Conservation (phyloP, 2,113 vertebrate species). For the Mobula birostris region DNA sequence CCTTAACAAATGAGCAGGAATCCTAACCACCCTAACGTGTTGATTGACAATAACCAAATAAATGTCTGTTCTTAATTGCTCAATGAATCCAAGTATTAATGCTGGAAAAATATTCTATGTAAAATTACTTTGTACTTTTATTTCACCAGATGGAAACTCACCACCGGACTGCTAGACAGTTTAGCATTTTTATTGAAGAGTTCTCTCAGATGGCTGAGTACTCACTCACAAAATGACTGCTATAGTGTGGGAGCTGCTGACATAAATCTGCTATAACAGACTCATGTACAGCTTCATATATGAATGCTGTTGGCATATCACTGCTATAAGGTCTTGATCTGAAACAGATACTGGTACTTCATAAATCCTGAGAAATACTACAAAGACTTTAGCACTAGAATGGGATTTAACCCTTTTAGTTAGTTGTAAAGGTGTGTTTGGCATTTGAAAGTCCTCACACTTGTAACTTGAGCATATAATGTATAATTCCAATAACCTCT, state of each 20-base stretch:
- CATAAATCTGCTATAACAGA: slow-evolving; percentile 59
- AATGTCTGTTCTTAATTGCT: neutral
- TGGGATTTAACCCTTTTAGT: slow-evolving; percentile 1
- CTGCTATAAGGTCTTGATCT: slow-evolving; percentile 52
- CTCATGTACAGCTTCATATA: slow-evolving; percentile 50
- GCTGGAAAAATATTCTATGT: slow-evolving; percentile 48
- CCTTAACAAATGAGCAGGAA: slow-evolving; percentile 48
- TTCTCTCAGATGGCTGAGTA: slow-evolving; percentile 54
- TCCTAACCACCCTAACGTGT: slow-evolving; percentile 40
- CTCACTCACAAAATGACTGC: slow-evolving; percentile 58
- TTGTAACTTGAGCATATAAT: neutral
- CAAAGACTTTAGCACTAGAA: neutral
- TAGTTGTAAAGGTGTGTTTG: neutral
- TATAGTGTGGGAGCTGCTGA: slow-evolving; percentile 50
- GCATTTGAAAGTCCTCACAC: neutral
- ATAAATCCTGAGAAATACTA: slow-evolving; percentile 44
- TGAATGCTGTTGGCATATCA: slow-evolving; percentile 53
- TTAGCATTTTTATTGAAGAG: slow-evolving; percentile 46
- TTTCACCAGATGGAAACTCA: slow-evolving; percentile 49
- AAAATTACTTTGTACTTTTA: slow-evolving; percentile 47
- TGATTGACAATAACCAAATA: slow-evolving; percentile 43
- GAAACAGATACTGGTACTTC: slow-evolving; percentile 55
- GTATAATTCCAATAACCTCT: neutral
- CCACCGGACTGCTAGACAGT: slow-evolving; percentile 44
- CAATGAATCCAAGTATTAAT: slow-evolving; percentile 40